A percentile compares a stretch with the other conserved stretches of the same genome.
These are phyloP conservation scores for Trachurus trachurus DNA, from an alignment of 2,797 vertebrate genomes.

Conservation along the genomic window DNA sequence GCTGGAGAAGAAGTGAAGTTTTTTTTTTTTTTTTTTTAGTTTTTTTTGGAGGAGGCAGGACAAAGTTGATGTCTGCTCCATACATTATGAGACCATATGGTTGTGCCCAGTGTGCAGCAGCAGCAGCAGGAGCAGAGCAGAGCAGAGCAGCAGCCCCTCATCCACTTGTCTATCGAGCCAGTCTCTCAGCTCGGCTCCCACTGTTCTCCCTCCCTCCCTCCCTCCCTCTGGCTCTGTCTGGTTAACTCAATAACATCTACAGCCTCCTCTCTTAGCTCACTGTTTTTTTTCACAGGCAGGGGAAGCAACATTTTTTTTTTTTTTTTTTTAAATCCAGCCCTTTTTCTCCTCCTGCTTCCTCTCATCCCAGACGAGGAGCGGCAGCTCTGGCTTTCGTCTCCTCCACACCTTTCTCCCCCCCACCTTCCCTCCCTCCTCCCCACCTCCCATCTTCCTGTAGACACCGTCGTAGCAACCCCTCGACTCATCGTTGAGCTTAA, in stretches of 20 bases:
- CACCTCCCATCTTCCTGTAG: no score
- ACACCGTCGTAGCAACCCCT: constrained; percentile 19
- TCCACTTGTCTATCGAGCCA: constrained; percentile 58
- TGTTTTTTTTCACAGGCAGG: constrained; percentile 19
- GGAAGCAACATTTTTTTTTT: constrained; percentile 15
- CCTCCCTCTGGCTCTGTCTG: constrained; percentile 61
- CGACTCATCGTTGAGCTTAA: constrained; percentile 50
- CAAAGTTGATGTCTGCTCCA: constrained; percentile 60
- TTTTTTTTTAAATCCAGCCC: neutral
- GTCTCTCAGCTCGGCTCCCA: constrained; percentile 52
- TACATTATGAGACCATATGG: constrained; percentile 81
- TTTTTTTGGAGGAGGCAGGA: constrained; percentile 3
- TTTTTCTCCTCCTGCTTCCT: constrained; percentile 47
- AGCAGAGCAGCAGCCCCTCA: constrained; percentile 40
- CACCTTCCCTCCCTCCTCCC: no score
- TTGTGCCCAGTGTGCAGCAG: constrained; percentile 62
- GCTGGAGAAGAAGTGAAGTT: constrained; percentile 7
- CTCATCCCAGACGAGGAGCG: constrained; percentile 39
- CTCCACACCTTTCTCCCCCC: constrained; percentile 33
- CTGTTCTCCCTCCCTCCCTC: constrained; percentile 42
- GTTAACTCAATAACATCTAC: constrained; percentile 80
- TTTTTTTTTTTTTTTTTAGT: neutral
- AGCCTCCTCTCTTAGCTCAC: constrained; percentile 60
- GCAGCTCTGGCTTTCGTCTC: constrained; percentile 37
- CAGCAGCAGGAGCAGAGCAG: constrained; percentile 53